Conservation (phyloP, 2,888 invertebrate species). For the Drosophila robusta region DNA sequence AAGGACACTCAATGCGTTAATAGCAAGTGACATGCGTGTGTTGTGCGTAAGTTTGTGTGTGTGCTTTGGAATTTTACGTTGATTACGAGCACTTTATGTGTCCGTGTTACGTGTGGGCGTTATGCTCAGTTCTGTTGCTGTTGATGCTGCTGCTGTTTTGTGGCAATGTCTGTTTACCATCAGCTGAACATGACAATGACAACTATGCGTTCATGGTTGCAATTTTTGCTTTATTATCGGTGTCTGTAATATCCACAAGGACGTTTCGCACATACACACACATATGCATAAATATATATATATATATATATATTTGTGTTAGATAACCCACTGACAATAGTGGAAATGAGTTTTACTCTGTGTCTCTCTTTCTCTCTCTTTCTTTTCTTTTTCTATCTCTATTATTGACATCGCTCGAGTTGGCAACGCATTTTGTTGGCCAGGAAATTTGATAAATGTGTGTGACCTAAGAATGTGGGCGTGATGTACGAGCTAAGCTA, state of each 20-base stretch:
- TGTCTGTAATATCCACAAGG: constrained; percentile 54
- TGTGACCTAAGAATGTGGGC: constrained; percentile 66
- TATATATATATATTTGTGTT: constrained; percentile 13
- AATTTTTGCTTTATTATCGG: constrained; percentile 73
- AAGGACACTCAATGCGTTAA: constrained; percentile 64
- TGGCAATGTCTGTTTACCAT: constrained; percentile 50
- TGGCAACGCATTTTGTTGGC: constrained; percentile 9
- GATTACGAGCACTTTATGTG: constrained; percentile 78
- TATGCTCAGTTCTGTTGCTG: constrained; percentile 8
- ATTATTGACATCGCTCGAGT: constrained; percentile 36
- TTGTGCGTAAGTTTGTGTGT: constrained; percentile 31
- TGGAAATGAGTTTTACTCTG: constrained; percentile 28
- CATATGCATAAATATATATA: not conserved
- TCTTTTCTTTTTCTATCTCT: constrained; percentile 19
- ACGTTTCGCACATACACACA: constrained; percentile 9
- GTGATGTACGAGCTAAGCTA: constrained; percentile 46
- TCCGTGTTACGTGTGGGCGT: constrained; percentile 74
- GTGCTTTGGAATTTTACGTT: constrained; percentile 73
- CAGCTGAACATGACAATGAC: constrained; percentile 57
- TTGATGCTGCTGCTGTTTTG: constrained; percentile 18
- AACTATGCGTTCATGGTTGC: constrained; percentile 72
- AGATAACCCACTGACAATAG: constrained; percentile 31
- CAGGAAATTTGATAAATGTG: constrained; percentile 61
- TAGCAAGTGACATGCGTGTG: constrained; percentile 48
- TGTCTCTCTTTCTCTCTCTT: not conserved